phyloP scores from a whole-genome alignment of 2,113 vertebrate genomes.

The Petrocephalus microphthalmus region DNA sequence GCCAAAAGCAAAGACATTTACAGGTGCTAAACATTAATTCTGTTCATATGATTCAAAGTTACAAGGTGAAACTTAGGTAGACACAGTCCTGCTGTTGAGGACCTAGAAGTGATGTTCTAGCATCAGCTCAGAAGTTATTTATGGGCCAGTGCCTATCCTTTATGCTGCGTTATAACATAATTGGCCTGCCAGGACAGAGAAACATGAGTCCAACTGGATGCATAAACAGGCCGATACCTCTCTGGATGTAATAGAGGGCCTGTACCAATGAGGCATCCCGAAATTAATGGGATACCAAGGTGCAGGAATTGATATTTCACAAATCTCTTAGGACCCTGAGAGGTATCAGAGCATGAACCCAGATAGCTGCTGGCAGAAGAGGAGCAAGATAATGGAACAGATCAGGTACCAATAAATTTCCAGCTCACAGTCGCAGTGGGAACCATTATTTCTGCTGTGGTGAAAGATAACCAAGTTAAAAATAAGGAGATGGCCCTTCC shows the following conservation, averaged over 20 bases:
- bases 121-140: background rate
- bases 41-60: background rate
- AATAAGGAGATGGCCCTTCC: background rate
- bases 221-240: background rate
- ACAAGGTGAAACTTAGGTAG: background rate
- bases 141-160: background rate
- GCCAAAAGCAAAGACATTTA: background rate
- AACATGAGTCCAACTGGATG: background rate
- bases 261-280: background rate
- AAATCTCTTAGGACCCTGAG: background rate
- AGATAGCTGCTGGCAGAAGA: background rate
- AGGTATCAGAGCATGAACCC: background rate
- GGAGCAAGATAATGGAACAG: conserved; percentile 1
- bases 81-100: background rate
- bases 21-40: background rate
- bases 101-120: background rate
- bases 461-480: background rate
- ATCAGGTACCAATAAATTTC: background rate
- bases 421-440: background rate
- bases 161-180: background rate
- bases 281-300: background rate
- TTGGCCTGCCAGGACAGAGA: background rate
- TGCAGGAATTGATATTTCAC: background rate
- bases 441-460: background rate
- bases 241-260: background rate